phyloP scores from a whole-genome alignment of 2,888 invertebrate genomes.

The Leptinotarsa juncta region DNA sequence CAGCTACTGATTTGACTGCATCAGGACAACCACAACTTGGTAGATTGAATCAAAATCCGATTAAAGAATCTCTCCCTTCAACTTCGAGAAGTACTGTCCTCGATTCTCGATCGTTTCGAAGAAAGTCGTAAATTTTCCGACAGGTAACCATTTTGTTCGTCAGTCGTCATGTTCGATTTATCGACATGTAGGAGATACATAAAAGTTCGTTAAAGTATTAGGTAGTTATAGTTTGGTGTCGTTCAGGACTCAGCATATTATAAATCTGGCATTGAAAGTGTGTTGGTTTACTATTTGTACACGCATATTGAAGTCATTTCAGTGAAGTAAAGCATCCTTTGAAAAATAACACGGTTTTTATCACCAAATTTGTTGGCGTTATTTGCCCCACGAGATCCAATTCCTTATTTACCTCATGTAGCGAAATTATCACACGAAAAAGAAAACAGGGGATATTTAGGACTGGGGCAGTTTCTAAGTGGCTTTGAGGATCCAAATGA shows the following conservation, averaged over 20 bases:
- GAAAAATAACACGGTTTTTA: too few relatives aligned
- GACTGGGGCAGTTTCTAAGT: constrained; percentile 84
- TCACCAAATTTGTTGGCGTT: constrained; percentile 67
- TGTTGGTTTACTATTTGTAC: too few relatives aligned
- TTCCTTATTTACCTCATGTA: constrained; percentile 93
- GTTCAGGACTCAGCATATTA: too few relatives aligned
- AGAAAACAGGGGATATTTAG: constrained; percentile 90
- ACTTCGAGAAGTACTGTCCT: constrained; percentile 16
- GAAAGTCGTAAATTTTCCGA: too few relatives aligned
- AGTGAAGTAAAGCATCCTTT: too few relatives aligned
- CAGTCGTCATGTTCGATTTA: too few relatives aligned
- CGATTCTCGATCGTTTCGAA: too few relatives aligned
- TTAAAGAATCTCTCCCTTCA: constrained; percentile 17
- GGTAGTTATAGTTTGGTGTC: too few relatives aligned
- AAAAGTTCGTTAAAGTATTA: too few relatives aligned
- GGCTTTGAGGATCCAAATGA: constrained; percentile 98
- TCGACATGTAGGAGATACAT: too few relatives aligned
- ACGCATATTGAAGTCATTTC: too few relatives aligned
- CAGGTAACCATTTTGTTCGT: not conserved
- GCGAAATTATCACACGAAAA: constrained; percentile 94
- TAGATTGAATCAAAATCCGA: constrained; percentile 14
- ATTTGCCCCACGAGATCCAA: constrained; percentile 97
- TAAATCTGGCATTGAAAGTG: too few relatives aligned
- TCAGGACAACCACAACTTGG: not conserved
- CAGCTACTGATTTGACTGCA: constrained; percentile 31